Conservation (phyloP, 1,140 invertebrate genomes). For the Hycleus phaleratus region DNA sequence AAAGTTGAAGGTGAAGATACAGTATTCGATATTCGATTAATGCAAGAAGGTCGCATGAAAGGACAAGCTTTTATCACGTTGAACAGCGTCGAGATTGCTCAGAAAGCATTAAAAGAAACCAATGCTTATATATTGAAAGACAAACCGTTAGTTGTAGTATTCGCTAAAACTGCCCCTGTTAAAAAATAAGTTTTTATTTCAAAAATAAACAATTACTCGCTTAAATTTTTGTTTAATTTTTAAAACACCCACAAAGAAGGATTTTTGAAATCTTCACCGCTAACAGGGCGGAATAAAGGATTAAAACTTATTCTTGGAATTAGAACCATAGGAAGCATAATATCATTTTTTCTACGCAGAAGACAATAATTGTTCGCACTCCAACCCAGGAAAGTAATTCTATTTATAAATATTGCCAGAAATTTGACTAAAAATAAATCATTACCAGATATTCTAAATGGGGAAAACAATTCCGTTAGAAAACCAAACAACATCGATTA, state of each 20-base stretch:
- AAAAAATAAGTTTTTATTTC: conserved; percentile 20
- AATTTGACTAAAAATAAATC: no score
- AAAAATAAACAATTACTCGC: neutral
- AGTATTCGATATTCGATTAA: conserved; percentile 74
- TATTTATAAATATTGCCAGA: neutral
- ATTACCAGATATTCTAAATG: no score
- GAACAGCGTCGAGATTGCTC: conserved; percentile 59
- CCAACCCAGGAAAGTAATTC: no score
- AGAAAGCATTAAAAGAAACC: conserved; percentile 71
- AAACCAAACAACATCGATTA: no score
- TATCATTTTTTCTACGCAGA: no score
- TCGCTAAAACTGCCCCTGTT: conserved; percentile 54
- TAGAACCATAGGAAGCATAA: no score
- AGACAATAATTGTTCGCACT: no score
- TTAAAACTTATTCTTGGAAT: no score
- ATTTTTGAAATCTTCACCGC: no score
- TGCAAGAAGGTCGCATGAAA: conserved; percentile 95
- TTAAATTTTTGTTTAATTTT: neutral
- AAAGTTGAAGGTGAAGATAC: conserved; percentile 40
- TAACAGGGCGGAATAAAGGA: no score
- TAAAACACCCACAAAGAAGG: no score
- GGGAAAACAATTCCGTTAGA: no score
- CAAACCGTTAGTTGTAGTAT: conserved; percentile 87
- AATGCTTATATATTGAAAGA: conserved; percentile 84
- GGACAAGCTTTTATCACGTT: conserved; percentile 90